Conservation (phyloP, 2,888 invertebrate species). For the Gastrophysa polygoni region DNA sequence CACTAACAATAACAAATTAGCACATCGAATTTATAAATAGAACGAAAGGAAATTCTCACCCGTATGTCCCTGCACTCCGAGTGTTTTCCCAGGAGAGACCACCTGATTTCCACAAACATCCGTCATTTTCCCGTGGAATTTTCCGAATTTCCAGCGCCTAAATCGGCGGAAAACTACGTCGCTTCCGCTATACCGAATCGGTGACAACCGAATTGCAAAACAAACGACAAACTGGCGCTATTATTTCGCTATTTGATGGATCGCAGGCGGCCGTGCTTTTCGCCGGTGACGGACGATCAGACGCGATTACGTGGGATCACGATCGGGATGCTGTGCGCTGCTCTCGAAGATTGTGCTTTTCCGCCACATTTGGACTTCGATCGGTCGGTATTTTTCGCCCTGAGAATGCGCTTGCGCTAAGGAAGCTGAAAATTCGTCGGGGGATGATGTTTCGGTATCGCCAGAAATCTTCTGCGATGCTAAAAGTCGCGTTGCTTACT, state of each 20-base stretch:
- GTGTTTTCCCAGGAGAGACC: neutral
- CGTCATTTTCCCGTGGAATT: neutral
- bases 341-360: neutral
- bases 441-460: neutral
- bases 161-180: no score
- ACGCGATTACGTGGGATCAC: slow-evolving; percentile 23
- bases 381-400: neutral
- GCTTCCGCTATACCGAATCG: no score
- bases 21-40: no score
- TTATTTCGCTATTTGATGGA: neutral
- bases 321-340: neutral
- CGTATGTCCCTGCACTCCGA: neutral
- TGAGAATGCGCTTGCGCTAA: neutral
- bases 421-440: neutral
- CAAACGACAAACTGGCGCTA: neutral
- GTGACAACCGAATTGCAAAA: neutral
- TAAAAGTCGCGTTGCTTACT: no score
- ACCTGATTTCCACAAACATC: neutral
- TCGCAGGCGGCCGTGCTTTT: neutral
- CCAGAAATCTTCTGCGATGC: no score
- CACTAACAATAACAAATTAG: no score
- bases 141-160: neutral
- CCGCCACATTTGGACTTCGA: neutral
- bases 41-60: no score
- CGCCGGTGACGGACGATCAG: slow-evolving; percentile 15